Base-by-base conservation (phyloP, 2,113 vertebrate species). In the Boleophthalmus pectinirostris region DNA sequence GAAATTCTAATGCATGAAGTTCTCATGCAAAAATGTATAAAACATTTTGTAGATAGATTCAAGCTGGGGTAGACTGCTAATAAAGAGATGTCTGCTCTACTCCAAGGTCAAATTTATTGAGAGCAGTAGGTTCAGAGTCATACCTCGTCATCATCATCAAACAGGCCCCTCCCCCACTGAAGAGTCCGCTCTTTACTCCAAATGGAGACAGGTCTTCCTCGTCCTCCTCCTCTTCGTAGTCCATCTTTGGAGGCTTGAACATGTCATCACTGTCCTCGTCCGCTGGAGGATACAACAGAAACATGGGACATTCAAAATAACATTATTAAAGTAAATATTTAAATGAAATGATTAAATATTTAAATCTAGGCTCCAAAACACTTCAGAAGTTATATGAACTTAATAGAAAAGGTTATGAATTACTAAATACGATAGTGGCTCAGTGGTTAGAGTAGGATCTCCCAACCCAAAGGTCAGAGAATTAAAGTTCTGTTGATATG, bases 141-240 rank as follows among this genome's bases (percentile, higher is more conserved):
- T 58, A 93, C 91, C 80, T 97, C 94, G 0, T 94, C 95, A 2
- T 98, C 96, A 21, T 95, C 94, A 1, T 99, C 97, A 78, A 99
- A 99, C 51, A 99, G 94, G 11, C 97, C 96, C 85, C 78, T 96
- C 35, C 97, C 64, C 96, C 95, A 80, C 96, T 98, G 92, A 99
- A 99, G 35, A 99, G 95, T 5, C 97, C 96, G 1, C 94, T 87
- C 70, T 89, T 94, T 12, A 94, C 94, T 57, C 94, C 95, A 89
- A 99, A 99, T 0, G 96, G 95, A 10, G 95, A 96, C 78, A 95
- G 96, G 66, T 97, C 96, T 47, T 97, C 96, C 35, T 97, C 95
- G 0, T 97, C 97, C 90, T 54, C 51, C 6, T 54, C 47, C 3
- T 51, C 96, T 53, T 97, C 96, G 35, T 97, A 94, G 0, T 97